Evolutionary conservation across 2,888 invertebrate species (phyloP).

Genomic region (Galerucella calmariensis): DNA sequence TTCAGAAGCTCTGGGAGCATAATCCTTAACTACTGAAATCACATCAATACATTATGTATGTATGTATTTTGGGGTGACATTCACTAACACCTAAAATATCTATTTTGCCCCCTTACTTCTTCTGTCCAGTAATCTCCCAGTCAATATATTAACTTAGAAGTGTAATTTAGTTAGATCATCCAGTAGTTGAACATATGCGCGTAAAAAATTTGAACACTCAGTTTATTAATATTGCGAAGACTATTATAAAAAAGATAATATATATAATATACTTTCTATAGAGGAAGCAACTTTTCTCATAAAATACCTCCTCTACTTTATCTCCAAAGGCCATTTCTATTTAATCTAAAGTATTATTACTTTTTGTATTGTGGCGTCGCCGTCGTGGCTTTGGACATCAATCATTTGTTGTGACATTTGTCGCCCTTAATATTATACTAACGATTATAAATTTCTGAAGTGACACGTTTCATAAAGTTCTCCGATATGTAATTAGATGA

Average conservation of each 20-base stretch:
- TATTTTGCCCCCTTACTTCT: too few relatives aligned
- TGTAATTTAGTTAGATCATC: too few relatives aligned
- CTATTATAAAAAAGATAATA: neutral
- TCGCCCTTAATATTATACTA: slow-evolving; percentile 22
- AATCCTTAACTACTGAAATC: too few relatives aligned
- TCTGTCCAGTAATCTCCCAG: too few relatives aligned
- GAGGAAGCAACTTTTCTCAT: neutral
- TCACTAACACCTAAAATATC: too few relatives aligned
- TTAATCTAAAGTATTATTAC: slow-evolving; percentile 5
- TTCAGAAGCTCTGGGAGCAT: too few relatives aligned
- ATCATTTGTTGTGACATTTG: slow-evolving; percentile 20
- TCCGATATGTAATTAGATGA: neutral
- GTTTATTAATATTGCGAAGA: too few relatives aligned
- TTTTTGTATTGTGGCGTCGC: neutral
- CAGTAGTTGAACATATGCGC: too few relatives aligned
- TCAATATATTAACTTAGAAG: too few relatives aligned
- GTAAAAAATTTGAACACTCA: too few relatives aligned
- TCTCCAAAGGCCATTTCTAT: slow-evolving; percentile 1
- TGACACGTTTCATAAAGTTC: slow-evolving; percentile 13
- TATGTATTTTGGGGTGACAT: too few relatives aligned
- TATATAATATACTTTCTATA: neutral
- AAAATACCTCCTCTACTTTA: neutral
- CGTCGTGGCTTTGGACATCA: slow-evolving; percentile 1
- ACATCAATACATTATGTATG: too few relatives aligned
- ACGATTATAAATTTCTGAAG: slow-evolving; percentile 18